These are phyloP conservation scores for Falco novaeseelandiae DNA, from an alignment of 2,797 vertebrate species.

Conservation along the genomic window DNA sequence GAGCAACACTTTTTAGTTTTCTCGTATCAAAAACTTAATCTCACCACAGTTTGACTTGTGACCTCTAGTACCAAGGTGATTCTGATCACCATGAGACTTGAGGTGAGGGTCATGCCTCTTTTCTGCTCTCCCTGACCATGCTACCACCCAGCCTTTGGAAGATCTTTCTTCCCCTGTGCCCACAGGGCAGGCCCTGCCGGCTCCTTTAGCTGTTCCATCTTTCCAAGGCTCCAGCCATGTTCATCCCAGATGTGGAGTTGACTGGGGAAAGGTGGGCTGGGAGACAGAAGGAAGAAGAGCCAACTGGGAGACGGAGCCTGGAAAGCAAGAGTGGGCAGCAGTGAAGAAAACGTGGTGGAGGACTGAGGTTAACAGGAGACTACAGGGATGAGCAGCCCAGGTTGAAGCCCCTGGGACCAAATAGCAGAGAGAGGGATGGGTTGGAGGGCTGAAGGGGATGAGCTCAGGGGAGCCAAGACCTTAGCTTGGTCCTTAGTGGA, in stretches of 20 bases:
- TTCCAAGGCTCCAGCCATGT: not conserved
- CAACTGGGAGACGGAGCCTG: not conserved
- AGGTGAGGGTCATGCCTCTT: not conserved
- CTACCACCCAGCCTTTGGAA: not conserved
- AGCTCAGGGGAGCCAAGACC: not conserved
- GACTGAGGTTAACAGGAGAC: not conserved
- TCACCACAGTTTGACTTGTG: not conserved
- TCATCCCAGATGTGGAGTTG: not conserved
- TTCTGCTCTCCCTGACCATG: not conserved
- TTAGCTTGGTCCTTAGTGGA: not conserved
- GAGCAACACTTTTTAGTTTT: not conserved
- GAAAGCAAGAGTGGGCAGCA: not conserved
- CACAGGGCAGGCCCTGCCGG: not conserved
- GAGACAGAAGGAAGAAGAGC: not conserved
- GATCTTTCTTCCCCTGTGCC: not conserved
- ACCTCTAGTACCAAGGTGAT: not conserved
- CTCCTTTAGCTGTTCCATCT: not conserved
- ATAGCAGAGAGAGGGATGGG: not conserved
- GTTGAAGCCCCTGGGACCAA: not conserved
- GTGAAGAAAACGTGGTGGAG: not conserved
- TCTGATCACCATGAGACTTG: rapidly evolving
- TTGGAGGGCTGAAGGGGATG: not conserved
- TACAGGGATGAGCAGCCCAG: not conserved
- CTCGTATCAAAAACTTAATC: not conserved
- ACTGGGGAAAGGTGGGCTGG: not conserved